phyloP scores from a whole-genome alignment of 2,888 invertebrate genomes.

The Cerastis rubricosa region DNA sequence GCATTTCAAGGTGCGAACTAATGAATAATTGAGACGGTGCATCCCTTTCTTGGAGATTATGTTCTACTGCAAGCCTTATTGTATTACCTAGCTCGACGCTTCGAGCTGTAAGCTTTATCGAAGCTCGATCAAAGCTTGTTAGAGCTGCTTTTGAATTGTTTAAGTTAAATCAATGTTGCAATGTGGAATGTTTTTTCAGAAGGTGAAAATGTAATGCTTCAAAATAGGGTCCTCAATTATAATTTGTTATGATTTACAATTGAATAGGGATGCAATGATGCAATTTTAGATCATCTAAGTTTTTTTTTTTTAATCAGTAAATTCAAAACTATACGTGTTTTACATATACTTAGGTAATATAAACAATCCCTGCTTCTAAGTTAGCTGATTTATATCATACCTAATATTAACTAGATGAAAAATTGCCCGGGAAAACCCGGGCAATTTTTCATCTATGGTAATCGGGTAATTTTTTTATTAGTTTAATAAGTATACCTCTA shows the following conservation, averaged over 20 bases:
- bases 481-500: neutral
- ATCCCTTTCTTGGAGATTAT: conserved; percentile 23
- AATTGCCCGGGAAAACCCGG: neutral
- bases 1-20: conserved; percentile 73
- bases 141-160: conserved; percentile 10
- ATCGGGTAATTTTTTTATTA: too few species aligned
- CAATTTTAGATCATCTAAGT: neutral
- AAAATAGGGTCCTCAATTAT: neutral
- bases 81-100: conserved; percentile 11
- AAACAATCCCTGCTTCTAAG: neutral
- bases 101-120: conserved; percentile 13
- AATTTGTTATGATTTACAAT: neutral
- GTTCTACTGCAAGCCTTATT: conserved; percentile 17
- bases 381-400: neutral
- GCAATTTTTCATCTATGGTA: too few species aligned
- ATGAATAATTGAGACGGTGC: conserved; percentile 78
- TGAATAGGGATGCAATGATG: neutral
- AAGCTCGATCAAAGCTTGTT: conserved; percentile 22
- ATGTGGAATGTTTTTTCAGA: neutral
- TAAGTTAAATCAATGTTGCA: neutral
- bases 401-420: neutral
- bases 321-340: too few species aligned
- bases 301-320: too few species aligned
- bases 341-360: too few species aligned
- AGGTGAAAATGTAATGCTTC: neutral